These are phyloP conservation scores for Scatophagus argus DNA, from an alignment of 2,113 vertebrate genomes.

Conservation along the genomic window DNA sequence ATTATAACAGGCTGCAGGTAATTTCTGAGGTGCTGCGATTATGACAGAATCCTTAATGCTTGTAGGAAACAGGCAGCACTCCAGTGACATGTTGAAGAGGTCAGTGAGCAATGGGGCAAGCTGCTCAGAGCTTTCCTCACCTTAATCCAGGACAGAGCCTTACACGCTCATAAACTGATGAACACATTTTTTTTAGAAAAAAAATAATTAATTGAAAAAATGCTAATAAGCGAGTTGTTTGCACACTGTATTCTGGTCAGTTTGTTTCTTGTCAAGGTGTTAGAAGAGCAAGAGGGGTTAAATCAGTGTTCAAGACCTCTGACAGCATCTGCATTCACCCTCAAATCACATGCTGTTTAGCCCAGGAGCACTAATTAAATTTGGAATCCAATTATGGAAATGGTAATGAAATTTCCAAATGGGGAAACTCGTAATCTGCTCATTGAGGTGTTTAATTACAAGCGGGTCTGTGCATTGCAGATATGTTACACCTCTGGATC, in stretches of 20 bases:
- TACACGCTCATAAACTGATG: no score
- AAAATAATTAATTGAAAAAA: no score
- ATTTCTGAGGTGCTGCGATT: no score
- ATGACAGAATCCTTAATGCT: no score
- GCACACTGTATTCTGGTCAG: constrained; percentile 20
- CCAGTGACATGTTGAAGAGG: no score
- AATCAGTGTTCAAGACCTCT: constrained; percentile 56
- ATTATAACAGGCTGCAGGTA: no score
- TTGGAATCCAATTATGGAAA: constrained; percentile 86
- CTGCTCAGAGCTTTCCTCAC: no score
- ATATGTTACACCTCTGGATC: constrained; percentile 79
- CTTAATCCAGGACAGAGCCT: no score
- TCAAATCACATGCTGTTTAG: constrained; percentile 81
- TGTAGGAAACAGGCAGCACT: no score
- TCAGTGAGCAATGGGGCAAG: no score
- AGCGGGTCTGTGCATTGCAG: constrained; percentile 79
- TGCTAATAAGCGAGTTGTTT: no score
- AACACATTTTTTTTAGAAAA: no score
- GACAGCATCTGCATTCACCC: constrained; percentile 65
- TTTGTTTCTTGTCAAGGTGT: constrained; percentile 44
- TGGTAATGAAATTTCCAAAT: constrained; percentile 88
- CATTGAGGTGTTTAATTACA: constrained; percentile 89
- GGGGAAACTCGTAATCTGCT: constrained; percentile 87
- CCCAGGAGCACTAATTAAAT: constrained; percentile 84
- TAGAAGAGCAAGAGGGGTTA: constrained; percentile 33